Percentiles rank a stretch among this genome's conserved stretches.
These are phyloP conservation scores for Sebastes diploproa DNA, from an alignment of 2,797 vertebrate species.

Conservation along the genomic window DNA sequence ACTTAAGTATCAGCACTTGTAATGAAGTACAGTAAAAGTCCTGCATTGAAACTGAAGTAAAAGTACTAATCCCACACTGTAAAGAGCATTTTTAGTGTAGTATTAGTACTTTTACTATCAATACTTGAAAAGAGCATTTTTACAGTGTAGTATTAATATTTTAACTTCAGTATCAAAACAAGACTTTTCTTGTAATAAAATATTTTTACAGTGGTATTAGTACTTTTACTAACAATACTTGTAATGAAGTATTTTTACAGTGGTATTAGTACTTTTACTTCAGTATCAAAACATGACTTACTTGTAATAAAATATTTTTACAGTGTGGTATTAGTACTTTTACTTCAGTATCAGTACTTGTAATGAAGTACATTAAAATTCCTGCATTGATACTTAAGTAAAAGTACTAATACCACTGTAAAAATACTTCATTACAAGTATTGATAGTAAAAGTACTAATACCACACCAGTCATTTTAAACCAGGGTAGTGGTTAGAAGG, in stretches of 20 bases:
- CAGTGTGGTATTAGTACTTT: too few relatives aligned
- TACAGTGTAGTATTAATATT: not conserved
- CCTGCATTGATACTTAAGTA: too few relatives aligned
- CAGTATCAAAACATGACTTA: too few relatives aligned
- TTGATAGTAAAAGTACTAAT: too few relatives aligned
- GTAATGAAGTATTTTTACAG: not conserved
- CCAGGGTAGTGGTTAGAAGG: too few relatives aligned
- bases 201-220: not conserved
- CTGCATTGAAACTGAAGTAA: too few relatives aligned
- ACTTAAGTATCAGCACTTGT: not conserved
- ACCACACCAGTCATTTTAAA: too few relatives aligned
- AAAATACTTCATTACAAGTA: too few relatives aligned
- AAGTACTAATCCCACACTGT: too few relatives aligned
- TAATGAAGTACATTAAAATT: not conserved
- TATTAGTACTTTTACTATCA: not conserved
- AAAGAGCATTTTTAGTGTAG: too few relatives aligned
- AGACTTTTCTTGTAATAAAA: fast-evolving
- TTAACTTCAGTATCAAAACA: not conserved
- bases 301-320: too few relatives aligned
- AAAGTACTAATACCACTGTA: too few relatives aligned
- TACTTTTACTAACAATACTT: not conserved
- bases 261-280: not conserved
- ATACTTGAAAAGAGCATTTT: not conserved
- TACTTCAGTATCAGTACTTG: not conserved
- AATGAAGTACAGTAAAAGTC: not conserved